Conservation (phyloP, 2,797 vertebrate species). For the Pseudochaenichthys georgianus region DNA sequence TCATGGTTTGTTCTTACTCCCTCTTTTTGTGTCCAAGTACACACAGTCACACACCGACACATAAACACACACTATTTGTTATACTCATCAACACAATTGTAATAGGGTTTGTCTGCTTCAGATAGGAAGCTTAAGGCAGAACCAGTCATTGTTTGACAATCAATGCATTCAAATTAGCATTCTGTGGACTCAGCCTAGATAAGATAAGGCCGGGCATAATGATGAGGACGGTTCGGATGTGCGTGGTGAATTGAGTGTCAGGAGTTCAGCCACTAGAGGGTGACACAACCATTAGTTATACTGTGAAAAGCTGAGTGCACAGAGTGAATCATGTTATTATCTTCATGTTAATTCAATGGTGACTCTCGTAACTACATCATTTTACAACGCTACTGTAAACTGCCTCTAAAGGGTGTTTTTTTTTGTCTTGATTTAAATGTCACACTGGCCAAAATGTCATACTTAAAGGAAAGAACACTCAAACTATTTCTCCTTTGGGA, state of each 20-base stretch:
- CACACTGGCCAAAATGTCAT: neutral
- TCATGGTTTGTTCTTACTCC: slow-evolving; percentile 1
- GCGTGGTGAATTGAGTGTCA: neutral
- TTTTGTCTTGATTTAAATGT: slow-evolving; percentile 9
- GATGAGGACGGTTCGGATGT: slow-evolving; percentile 27
- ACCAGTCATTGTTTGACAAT: slow-evolving; percentile 56
- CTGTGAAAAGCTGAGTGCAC: neutral
- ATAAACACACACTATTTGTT: slow-evolving; percentile 13
- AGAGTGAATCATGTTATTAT: neutral
- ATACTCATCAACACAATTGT: slow-evolving; percentile 22
- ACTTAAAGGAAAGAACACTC: neutral
- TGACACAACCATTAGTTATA: slow-evolving; percentile 38
- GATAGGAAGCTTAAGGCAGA: slow-evolving; percentile 29
- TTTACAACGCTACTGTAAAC: neutral
- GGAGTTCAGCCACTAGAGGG: slow-evolving; percentile 66
- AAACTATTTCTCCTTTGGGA: neutral
- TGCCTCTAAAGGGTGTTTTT: neutral
- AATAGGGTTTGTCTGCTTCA: slow-evolving; percentile 45
- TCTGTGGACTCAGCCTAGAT: slow-evolving; percentile 43
- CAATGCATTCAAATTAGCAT: slow-evolving; percentile 50
- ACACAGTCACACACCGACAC: neutral
- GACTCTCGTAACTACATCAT: neutral
- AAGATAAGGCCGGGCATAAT: slow-evolving; percentile 41
- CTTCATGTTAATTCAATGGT: neutral
- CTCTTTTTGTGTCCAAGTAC: neutral